Base-by-base conservation (phyloP, 2,888 invertebrate genomes). In the Lottia gigantea region DNA sequence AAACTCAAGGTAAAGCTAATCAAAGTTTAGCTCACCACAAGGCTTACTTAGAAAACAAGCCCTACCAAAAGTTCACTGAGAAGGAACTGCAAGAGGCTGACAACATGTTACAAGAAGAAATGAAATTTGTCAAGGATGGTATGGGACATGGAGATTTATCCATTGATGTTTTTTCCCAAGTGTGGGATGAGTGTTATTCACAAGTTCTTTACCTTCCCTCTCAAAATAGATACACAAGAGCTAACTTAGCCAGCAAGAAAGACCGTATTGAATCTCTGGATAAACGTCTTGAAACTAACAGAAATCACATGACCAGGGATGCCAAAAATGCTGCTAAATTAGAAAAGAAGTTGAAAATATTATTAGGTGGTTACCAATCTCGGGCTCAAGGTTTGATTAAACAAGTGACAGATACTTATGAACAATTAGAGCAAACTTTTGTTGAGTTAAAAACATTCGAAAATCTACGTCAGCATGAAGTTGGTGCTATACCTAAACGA, bases 101-200 rank as follows among this genome's bases (percentile, higher is more conserved):
- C 25, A 75, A 80, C 26, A 25, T 85, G 76, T 75, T 87, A 69
- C 75, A 82, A 71, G 71, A 77, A 47, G 98, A 98, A 90, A 96
- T 97, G 95, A 93, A 93, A 31, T 91, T 93, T 0, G 97, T 98
- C 0, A 94, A 94, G 85, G 92, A 93, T 71, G 97, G 96, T 62
- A 98, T 98, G 98, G 94, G 93, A 0, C 98, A 98, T 86, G 97
- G 97, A 0, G 97, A 98, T 49, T 91, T 98, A 64, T 94, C 96
- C 1, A 89, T 95, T 64, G 97, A 98, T 78, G 94, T 95, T 0
- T 97, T 96, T 87, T 79, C 81, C 31, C 96, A 97, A 90, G 97
- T 97, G 62, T 98, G 98, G 98, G 95, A 97, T 86, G 97, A 98
- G 90, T 98, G 98, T 89, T 91, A 97, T 66, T 93, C 94, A 0